These are phyloP conservation scores for Atherinomorus stipes DNA, from an alignment of 2,113 vertebrate genomes.

Conservation along the genomic window DNA sequence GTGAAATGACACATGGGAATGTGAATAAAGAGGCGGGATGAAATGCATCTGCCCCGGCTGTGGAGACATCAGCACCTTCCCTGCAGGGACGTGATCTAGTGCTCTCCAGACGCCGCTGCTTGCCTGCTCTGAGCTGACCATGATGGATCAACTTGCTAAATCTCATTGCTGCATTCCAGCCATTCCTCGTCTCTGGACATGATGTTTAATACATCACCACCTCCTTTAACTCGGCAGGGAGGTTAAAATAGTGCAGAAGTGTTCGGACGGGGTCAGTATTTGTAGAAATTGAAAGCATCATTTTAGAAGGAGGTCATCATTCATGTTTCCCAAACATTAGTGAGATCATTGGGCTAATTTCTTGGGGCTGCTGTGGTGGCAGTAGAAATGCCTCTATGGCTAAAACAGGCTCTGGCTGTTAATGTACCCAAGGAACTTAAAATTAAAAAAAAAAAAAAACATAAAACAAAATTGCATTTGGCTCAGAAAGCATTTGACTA, in stretches of 20 bases:
- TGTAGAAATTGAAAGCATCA: conserved; percentile 6
- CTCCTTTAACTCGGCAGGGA: conserved; percentile 42
- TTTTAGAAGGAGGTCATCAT: neutral
- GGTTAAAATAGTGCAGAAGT: conserved; percentile 30
- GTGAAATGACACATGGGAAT: conserved; percentile 16
- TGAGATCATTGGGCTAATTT: conserved; percentile 52
- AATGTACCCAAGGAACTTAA: conserved; percentile 44
- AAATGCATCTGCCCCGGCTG: conserved; percentile 17
- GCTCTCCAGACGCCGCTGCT: conserved; percentile 29
- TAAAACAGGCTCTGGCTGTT: conserved; percentile 51
- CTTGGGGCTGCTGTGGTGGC: conserved; percentile 25
- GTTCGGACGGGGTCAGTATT: neutral
- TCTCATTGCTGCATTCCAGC: conserved; percentile 24
- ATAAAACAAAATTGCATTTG: conserved; percentile 46
- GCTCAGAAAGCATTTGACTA: conserved; percentile 32
- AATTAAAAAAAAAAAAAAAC: too few relatives aligned
- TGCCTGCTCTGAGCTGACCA: conserved; percentile 21
- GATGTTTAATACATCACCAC: conserved; percentile 20
- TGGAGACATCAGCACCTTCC: conserved; percentile 48
- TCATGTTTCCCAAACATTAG: conserved; percentile 35
- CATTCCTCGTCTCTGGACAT: conserved; percentile 28
- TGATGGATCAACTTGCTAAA: conserved; percentile 61
- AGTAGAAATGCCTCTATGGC: conserved; percentile 52
- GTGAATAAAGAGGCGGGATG: conserved; percentile 42
- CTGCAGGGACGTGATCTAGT: conserved; percentile 23